phyloP scores from a whole-genome alignment of 2,888 invertebrate genomes.

The Mesoligia furuncula region DNA sequence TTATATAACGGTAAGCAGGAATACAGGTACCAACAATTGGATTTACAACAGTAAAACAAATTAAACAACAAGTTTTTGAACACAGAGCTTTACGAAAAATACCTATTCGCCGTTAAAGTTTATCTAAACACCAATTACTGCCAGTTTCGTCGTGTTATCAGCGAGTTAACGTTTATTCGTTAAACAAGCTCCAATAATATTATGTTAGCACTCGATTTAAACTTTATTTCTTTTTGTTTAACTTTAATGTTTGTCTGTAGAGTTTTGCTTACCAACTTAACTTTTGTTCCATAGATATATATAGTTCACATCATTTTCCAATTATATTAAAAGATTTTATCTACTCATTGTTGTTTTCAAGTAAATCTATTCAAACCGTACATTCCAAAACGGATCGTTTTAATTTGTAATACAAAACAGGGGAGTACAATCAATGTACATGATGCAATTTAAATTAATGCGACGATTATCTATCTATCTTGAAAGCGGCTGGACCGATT shows the following conservation, averaged over 20 bases:
- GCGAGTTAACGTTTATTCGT: neutral
- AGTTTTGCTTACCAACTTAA: neutral
- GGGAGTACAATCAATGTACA: too few relatives aligned
- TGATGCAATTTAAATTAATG: too few relatives aligned
- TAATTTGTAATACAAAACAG: neutral
- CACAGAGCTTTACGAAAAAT: too few relatives aligned
- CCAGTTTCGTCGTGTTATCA: too few relatives aligned
- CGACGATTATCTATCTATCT: too few relatives aligned
- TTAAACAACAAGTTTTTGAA: neutral
- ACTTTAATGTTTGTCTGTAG: neutral
- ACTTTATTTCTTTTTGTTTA: neutral
- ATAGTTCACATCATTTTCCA: neutral
- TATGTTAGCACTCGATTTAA: too few relatives aligned
- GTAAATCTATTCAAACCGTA: neutral
- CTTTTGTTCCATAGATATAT: neutral
- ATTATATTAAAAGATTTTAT: neutral
- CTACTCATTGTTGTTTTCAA: neutral
- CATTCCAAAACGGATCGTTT: neutral
- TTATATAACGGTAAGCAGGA: neutral
- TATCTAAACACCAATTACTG: neutral
- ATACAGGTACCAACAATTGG: neutral
- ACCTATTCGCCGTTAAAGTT: too few relatives aligned
- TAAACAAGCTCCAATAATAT: neutral
- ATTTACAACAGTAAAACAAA: neutral
- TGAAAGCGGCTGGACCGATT: too few relatives aligned